Evolutionary conservation across 2,797 vertebrate species (phyloP), one percentile per base, ranked within the genome.

Genomic region (Ptychobarbus kaznakovi): DNA sequence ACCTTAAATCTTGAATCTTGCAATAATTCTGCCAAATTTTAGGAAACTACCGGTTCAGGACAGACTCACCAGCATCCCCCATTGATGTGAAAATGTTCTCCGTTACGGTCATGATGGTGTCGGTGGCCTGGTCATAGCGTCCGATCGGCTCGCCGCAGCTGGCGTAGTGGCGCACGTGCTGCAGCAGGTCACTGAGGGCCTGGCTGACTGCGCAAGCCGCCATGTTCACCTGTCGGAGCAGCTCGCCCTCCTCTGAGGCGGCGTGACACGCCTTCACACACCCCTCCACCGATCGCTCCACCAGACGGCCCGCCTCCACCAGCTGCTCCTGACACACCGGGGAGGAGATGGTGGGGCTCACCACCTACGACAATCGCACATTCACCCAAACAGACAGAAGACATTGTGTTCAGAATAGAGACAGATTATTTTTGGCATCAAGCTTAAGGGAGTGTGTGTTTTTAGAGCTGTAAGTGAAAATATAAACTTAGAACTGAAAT

Each of bases 61-160:
- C 22, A 56, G 25, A 88, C 97, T 97, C 89, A 99, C 98, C 98
- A 18, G 98, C 98, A 38, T 99, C 98, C 0, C 98, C 98, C 98
- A 99, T 99, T 16, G 98, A 99, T 58, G 97, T 98, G 94, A 99
- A 99, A 95, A 99, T 99, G 92, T 97, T 99, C 90, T 99, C 98
- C 0, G 98, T 99, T 92, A 99, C 98, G 0, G 97, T 99, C 98
- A 99, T 99, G 93, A 99, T 99, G 4, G 98, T 99, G 91, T 99
- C 98, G 0, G 98, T 99, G 89, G 98, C 98, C 93, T 99, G 98
- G 95, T 99, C 98, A 3, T 99, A 99, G 86, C 98, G 97, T 10
- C 98, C 98, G 2, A 99, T 99, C 81, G 98, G 98, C 88, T 99
- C 98, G 0, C 98, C 98, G 0, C 97, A 93, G 94, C 98, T 98